These are phyloP conservation scores for Bombus pascuorum DNA, from an alignment of 1,140 invertebrate genomes.

Conservation along the genomic window DNA sequence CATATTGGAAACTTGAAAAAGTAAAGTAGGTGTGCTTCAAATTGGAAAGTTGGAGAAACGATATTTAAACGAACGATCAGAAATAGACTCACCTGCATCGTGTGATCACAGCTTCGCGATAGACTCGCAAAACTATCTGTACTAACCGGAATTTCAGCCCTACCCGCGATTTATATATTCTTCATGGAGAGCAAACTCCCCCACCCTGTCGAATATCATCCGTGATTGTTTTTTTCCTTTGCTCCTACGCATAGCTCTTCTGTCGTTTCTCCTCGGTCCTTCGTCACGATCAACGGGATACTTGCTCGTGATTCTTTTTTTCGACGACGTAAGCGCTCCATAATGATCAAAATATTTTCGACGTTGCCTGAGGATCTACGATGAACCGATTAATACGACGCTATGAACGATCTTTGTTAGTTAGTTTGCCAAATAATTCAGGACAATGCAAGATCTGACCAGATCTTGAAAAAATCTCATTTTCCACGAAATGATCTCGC, in stretches of 20 bases:
- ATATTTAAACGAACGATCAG: neutral
- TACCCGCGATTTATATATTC: constrained; percentile 75
- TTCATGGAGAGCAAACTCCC: constrained; percentile 47
- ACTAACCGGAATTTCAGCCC: constrained; percentile 73
- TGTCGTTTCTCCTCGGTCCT: constrained; percentile 34
- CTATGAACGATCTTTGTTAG: neutral
- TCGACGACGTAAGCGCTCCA: neutral
- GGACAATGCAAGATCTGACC: neutral
- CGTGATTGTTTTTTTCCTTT: constrained; percentile 34
- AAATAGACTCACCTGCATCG: constrained; percentile 67
- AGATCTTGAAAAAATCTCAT: neutral
- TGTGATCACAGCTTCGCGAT: constrained; percentile 57
- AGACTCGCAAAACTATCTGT: constrained; percentile 54
- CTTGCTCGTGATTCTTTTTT: constrained; percentile 33
- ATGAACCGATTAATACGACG: neutral
- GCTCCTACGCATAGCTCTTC: constrained; percentile 45
- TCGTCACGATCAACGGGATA: constrained; percentile 41
- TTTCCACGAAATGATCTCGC: neutral
- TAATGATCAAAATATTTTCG: neutral
- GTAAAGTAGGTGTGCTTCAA: neutral
- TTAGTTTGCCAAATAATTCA: neutral
- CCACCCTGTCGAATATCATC: constrained; percentile 60
- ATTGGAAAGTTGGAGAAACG: neutral
- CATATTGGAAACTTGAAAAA: neutral
- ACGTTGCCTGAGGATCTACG: neutral